Conservation (phyloP, 2,113 vertebrate species). For the Pantherophis guttatus region DNA sequence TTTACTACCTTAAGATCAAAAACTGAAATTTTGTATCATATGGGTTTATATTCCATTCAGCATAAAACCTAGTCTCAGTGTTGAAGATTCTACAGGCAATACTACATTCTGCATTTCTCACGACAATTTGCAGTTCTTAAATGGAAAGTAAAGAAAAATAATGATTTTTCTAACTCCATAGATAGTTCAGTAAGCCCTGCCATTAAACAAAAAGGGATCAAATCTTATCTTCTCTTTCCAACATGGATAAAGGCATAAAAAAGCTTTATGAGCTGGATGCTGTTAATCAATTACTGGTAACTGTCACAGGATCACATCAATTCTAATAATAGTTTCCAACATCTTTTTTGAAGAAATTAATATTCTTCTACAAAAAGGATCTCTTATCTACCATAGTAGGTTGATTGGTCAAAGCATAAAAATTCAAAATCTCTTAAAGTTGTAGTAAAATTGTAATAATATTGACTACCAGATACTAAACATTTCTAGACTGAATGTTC, state of each 20-base stretch:
- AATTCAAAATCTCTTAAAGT: neutral
- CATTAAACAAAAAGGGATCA: too few relatives aligned
- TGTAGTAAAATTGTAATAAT: neutral
- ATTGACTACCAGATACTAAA: neutral
- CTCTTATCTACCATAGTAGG: neutral
- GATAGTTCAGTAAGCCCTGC: neutral
- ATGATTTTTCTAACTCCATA: neutral
- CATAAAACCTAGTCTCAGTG: neutral
- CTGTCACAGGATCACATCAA: neutral
- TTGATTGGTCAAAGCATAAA: neutral
- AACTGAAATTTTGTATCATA: neutral
- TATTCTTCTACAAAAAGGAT: neutral
- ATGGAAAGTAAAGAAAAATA: neutral
- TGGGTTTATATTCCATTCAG: neutral
- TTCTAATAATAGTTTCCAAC: neutral
- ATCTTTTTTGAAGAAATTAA: neutral
- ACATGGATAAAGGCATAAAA: neutral
- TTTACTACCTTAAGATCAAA: neutral
- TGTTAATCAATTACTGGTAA: neutral
- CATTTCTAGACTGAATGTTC: neutral
- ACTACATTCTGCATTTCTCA: neutral
- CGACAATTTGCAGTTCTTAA: neutral
- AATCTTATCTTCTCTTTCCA: neutral
- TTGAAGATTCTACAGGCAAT: neutral
- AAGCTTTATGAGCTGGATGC: neutral